Percentiles rank a stretch among this genome's conserved stretches.
These are phyloP conservation scores for Hesperophylax magnus DNA, from an alignment of 1,140 invertebrate genomes.

Conservation along the genomic window DNA sequence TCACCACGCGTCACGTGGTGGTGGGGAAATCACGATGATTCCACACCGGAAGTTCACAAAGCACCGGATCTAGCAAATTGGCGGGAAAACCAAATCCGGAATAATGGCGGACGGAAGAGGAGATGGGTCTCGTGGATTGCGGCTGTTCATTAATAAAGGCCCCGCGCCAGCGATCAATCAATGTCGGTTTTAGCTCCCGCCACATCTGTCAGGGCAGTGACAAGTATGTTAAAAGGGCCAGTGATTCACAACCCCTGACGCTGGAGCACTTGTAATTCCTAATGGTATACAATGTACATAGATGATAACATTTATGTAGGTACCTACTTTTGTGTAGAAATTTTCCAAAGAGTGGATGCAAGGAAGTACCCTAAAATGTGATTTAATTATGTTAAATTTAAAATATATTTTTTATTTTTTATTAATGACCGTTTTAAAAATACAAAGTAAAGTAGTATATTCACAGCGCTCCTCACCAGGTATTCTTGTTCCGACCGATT, in stretches of 20 bases:
- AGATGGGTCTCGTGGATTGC: slow-evolving; percentile 22
- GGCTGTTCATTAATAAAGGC: slow-evolving; percentile 44
- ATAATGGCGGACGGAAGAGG: slow-evolving; percentile 17
- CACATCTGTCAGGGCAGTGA: slow-evolving; percentile 45
- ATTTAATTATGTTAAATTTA: too few relatives aligned
- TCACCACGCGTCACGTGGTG: slow-evolving; percentile 11
- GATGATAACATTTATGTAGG: slow-evolving; percentile 16
- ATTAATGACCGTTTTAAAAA: too few relatives aligned
- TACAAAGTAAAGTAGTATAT: too few relatives aligned
- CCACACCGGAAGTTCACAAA: slow-evolving; percentile 27
- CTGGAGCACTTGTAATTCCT: background rate
- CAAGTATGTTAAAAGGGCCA: slow-evolving; percentile 45
- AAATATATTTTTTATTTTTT: too few relatives aligned
- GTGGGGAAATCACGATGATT: slow-evolving; percentile 11
- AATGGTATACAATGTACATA: background rate
- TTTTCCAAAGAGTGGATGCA: too few relatives aligned
- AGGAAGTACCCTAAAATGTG: too few relatives aligned
- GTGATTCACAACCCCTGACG: slow-evolving; percentile 15
- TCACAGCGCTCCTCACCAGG: too few relatives aligned
- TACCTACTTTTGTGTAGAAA: too few relatives aligned
- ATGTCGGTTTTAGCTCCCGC: slow-evolving; percentile 42
- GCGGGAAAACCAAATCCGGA: slow-evolving; percentile 32
- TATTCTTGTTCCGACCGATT: too few relatives aligned
- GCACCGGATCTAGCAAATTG: slow-evolving; percentile 31
- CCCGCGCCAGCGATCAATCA: slow-evolving; percentile 48